Base-by-base conservation (phyloP, 1,140 invertebrate species). In the Melipona quadrifasciata region DNA sequence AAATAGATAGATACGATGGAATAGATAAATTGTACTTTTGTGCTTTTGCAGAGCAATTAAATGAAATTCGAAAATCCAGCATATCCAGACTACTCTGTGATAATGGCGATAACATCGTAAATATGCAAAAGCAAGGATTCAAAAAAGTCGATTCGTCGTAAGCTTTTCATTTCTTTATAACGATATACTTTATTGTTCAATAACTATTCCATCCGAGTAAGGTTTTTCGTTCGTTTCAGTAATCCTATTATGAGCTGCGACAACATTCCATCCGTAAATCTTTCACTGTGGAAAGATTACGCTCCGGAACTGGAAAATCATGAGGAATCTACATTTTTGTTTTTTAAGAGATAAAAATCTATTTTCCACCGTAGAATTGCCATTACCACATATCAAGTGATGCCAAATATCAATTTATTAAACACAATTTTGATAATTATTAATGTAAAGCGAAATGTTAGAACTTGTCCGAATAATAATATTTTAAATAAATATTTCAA, bases 61-160 rank as follows among this genome's bases (percentile, higher is more conserved):
- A 95, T 65, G 97, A 99, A 95, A 97, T 99, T 84, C 95, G 98
- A 21, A 98, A 98, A 92, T 95, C 96, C 0, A 97, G 96, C 71
- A 96, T 99, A 83, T 97, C 98, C 0, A 95, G 97, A 80, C 93
- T 99, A 12, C 93, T 99, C 39, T 99, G 99, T 92, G 97, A 99
- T 90, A 99, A 99, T 91, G 96, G 96, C 10, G 97, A 98, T 89
- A 94, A 97, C 72, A 95, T 98, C 58, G 93, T 95, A 76, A 94
- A 95, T 2, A 97, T 99, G 95, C 98, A 99, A 94, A 96, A 95
- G 5, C 91, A 92, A 92, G 96, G 95, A 39, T 97, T 97, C 90
- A 90, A 95, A 91, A 93, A 94, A 82, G 95, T 97, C 83, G 96
- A 96, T 10, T 88, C 93, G 87, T 90, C 87, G 96, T 97, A 95